These are phyloP conservation scores for Ophonus ardosiacus DNA, from an alignment of 2,888 invertebrate species.

Conservation along the genomic window DNA sequence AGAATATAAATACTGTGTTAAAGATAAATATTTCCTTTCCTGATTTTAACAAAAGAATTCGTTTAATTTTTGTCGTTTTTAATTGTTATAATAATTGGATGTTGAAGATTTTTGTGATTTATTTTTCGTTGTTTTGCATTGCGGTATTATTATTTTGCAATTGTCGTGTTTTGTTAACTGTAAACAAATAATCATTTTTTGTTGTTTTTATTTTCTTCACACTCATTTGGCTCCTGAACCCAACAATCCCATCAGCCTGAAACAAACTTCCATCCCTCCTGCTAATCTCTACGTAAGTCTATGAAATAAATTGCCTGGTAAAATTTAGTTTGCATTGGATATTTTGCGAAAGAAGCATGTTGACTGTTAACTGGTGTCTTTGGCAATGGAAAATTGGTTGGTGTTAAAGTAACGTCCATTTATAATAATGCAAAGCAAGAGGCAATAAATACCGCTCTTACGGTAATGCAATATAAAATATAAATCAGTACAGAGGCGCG, in stretches of 20 bases:
- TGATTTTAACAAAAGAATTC: conserved; percentile 14
- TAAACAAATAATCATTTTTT: conserved; percentile 57
- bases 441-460: neutral
- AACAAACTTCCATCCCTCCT: conserved; percentile 37
- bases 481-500: neutral
- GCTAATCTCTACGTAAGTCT: conserved; percentile 51
- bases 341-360: conserved; percentile 58
- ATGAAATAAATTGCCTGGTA: conserved; percentile 55
- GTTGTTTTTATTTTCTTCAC: conserved; percentile 50
- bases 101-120: conserved; percentile 39
- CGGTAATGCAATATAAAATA: neutral
- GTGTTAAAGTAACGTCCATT: neutral
- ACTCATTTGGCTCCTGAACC: conserved; percentile 40
- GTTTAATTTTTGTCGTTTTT: conserved; percentile 51
- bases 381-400: conserved; percentile 21
- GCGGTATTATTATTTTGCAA: conserved; percentile 56
- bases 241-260: conserved; percentile 15
- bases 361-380: conserved; percentile 56
- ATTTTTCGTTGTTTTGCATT: conserved; percentile 51
- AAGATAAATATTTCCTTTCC: conserved; percentile 3
- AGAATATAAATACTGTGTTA: conserved; percentile 12
- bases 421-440: conserved; percentile 11
- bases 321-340: conserved; percentile 58
- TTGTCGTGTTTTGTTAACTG: conserved; percentile 64
- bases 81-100: conserved; percentile 52